Percentiles rank a stretch among this genome's conserved stretches.
phyloP scores from a whole-genome alignment of 2,797 vertebrate genomes.

The Naso thynnoides region DNA sequence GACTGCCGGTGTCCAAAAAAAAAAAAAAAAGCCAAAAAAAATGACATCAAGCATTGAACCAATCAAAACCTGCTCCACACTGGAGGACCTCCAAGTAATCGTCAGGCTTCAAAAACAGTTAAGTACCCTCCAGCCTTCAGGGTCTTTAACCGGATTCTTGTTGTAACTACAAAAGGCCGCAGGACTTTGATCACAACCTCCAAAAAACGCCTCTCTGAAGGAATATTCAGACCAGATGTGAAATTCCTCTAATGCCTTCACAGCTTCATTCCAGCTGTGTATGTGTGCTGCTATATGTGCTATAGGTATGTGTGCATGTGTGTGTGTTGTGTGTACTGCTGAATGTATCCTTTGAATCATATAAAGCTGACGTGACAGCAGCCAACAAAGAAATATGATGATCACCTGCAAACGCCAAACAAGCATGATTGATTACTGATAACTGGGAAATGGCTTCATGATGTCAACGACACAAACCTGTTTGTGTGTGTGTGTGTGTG shows the following conservation, averaged over 20 bases:
- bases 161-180: background rate
- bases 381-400: constrained; percentile 50
- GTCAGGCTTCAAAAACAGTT: background rate
- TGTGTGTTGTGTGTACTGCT: constrained; percentile 39
- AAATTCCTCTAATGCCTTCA: constrained; percentile 61
- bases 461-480: constrained; percentile 15
- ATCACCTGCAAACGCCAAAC: constrained; percentile 66
- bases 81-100: background rate
- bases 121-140: background rate
- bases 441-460: constrained; percentile 70
- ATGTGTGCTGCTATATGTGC: constrained; percentile 1
- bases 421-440: constrained; percentile 66
- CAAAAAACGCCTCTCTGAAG: constrained; percentile 11
- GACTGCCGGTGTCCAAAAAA: too few species aligned
- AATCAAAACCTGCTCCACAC: background rate
- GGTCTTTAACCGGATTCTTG: background rate
- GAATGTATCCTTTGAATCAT: constrained; percentile 49
- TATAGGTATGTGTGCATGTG: constrained; percentile 6
- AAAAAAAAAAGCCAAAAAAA: too few species aligned
- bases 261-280: constrained; percentile 44
- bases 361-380: constrained; percentile 60
- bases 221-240: constrained; percentile 67
- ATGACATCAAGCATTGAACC: background rate
- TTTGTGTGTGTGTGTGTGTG: constrained; percentile 32
- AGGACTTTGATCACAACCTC: constrained; percentile 18